Percentiles rank a stretch among this genome's conserved stretches.
Evolutionary conservation across 2,797 vertebrate genomes (phyloP).

Genomic region (Semotilus atromaculatus): DNA sequence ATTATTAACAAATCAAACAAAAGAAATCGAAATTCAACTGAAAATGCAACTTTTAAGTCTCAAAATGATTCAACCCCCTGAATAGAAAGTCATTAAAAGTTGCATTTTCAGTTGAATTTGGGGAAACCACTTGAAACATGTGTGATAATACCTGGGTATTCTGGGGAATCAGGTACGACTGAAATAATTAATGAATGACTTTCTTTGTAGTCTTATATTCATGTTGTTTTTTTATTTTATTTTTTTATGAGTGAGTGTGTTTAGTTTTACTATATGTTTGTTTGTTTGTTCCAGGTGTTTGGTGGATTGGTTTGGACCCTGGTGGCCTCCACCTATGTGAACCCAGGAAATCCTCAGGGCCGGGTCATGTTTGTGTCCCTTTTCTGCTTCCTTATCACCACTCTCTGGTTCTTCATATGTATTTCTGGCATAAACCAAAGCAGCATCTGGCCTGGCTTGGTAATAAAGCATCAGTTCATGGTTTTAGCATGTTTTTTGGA

Average conservation of each 20-base stretch:
- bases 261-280: not conserved
- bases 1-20: no score
- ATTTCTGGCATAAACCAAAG: slow-evolving; percentile 67
- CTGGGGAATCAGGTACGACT: no score
- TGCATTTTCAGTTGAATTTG: no score
- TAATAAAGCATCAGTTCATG: slow-evolving; percentile 57
- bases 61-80: no score
- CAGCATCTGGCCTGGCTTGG: slow-evolving; percentile 73
- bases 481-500: not conserved
- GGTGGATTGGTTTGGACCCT: slow-evolving; percentile 56
- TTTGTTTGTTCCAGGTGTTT: slow-evolving; percentile 53
- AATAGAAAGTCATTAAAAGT: no score
- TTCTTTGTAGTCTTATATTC: not conserved
- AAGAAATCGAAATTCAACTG: no score
- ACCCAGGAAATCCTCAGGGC: slow-evolving; percentile 65
- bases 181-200: no score
- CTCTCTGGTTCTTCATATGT: slow-evolving; percentile 79
- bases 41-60: no score
- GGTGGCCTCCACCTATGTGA: slow-evolving; percentile 64
- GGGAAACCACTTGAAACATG: no score
- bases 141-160: no score
- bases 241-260: not conserved
- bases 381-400: slow-evolving; percentile 87
- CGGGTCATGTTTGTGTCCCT: slow-evolving; percentile 95
- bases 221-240: no score